phyloP scores from a whole-genome alignment of 2,888 invertebrate species.

The Campoplex nolae region DNA sequence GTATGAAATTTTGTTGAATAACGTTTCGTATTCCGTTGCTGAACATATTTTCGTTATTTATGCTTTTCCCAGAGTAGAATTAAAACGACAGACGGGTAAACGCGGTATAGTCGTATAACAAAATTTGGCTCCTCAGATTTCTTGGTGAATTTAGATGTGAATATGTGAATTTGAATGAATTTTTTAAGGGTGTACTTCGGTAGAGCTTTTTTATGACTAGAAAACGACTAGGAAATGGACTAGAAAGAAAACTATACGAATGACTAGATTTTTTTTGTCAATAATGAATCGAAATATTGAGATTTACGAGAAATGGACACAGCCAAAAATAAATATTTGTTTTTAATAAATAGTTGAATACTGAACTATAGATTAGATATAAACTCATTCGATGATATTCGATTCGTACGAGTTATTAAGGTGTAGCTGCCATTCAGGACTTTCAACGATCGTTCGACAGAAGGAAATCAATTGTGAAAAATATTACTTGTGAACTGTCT shows the following conservation, averaged over 20 bases:
- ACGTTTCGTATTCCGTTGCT: too few species aligned
- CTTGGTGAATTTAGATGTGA: background rate
- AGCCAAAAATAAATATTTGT: background rate
- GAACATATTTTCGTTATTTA: background rate
- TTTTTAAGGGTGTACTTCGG: background rate
- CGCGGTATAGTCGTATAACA: too few species aligned
- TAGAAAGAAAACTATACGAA: background rate
- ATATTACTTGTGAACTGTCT: background rate
- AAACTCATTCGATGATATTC: background rate
- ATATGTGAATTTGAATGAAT: background rate
- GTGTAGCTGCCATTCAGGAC: background rate
- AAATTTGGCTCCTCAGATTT: background rate
- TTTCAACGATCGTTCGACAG: background rate
- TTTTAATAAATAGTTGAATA: background rate
- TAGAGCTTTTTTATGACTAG: background rate
- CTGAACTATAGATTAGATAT: background rate
- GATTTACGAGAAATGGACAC: background rate
- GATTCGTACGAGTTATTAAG: background rate
- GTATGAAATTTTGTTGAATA: background rate
- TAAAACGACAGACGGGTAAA: background rate
- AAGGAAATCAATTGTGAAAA: background rate
- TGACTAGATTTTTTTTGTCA: background rate
- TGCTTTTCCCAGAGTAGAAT: background rate
- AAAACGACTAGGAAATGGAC: background rate
- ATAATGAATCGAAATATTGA: background rate